Percentiles rank a stretch among this genome's conserved stretches.
Conservation (phyloP, 2,888 invertebrate species). For the Xestia c-nigrum region DNA sequence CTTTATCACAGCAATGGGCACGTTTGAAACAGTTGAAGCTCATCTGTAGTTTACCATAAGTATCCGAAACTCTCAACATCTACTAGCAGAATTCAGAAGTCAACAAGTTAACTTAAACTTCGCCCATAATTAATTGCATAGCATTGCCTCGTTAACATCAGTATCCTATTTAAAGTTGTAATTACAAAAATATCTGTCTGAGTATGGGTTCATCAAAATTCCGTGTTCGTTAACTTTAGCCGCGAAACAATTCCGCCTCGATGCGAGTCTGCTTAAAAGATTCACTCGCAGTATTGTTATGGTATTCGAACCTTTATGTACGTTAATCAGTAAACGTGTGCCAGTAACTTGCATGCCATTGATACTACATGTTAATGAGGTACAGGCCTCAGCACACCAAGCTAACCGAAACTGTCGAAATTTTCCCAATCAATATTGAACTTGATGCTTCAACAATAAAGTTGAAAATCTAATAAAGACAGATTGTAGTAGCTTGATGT, state of each 20-base stretch:
- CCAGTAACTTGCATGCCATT: too few relatives aligned
- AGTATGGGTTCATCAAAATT: conserved; percentile 78
- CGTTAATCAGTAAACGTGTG: not conserved
- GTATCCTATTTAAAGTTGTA: conserved; percentile 67
- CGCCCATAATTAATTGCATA: conserved; percentile 34
- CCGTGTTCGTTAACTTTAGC: conserved; percentile 77
- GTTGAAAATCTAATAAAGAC: too few relatives aligned
- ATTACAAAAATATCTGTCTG: conserved; percentile 75
- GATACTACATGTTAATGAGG: too few relatives aligned
- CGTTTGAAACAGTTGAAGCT: not conserved
- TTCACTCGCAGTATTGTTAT: conserved; percentile 48
- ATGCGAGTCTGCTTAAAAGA: conserved; percentile 68
- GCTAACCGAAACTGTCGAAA: too few relatives aligned
- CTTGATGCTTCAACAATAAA: too few relatives aligned
- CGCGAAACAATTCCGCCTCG: conserved; percentile 73
- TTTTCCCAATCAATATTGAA: too few relatives aligned
- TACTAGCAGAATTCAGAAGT: not conserved
- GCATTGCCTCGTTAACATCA: conserved; percentile 64
- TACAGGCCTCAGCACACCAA: too few relatives aligned
- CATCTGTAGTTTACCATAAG: not conserved
- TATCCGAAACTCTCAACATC: not conserved
- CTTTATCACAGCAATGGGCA: too few relatives aligned
- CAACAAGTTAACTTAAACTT: conserved; percentile 19
- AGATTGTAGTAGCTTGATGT: too few relatives aligned
- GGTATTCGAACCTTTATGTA: conserved; percentile 36